A percentile compares a stretch with the other conserved stretches of the same genome.
phyloP scores from a whole-genome alignment of 1,140 invertebrate species.

The Leguminivora glycinivorella region DNA sequence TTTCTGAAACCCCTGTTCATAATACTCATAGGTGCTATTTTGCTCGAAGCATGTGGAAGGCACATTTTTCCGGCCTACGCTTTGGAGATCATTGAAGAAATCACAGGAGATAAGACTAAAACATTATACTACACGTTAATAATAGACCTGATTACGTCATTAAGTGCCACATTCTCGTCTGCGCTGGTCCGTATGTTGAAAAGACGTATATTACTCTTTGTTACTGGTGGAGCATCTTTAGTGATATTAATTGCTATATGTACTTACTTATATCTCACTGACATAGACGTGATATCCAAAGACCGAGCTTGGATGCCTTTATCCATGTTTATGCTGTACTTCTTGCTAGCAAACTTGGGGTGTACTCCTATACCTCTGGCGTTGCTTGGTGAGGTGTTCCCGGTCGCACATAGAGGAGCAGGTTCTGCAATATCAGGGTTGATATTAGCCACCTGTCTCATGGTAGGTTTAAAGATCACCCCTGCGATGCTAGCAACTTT shows the following conservation, averaged over 20 bases:
- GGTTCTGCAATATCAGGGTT: conserved; percentile 52
- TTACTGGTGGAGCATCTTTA: conserved; percentile 49
- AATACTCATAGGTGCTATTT: conserved; percentile 40
- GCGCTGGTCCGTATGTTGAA: conserved; percentile 56
- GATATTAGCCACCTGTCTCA: conserved; percentile 42
- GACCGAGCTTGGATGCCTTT: conserved; percentile 50
- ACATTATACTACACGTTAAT: conserved; percentile 57
- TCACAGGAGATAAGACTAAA: conserved; percentile 48
- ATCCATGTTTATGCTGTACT: conserved; percentile 51
- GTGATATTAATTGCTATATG: conserved; percentile 47
- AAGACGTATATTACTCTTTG: conserved; percentile 54
- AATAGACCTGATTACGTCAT: conserved; percentile 58
- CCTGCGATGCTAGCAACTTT: conserved; percentile 51
- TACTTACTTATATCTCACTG: conserved; percentile 47
- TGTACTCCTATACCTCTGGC: conserved; percentile 61
- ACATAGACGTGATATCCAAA: conserved; percentile 44
- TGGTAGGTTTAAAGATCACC: conserved; percentile 50
- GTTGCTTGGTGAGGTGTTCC: conserved; percentile 60
- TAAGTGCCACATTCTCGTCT: conserved; percentile 55
- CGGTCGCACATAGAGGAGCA: conserved; percentile 51
- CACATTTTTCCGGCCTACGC: conserved; percentile 66
- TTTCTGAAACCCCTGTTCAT: conserved; percentile 59
- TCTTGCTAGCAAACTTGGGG: conserved; percentile 60
- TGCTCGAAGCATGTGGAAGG: conserved; percentile 57
- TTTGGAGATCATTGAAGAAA: conserved; percentile 51